A percentile compares a stretch with the other conserved stretches of the same genome.
Conservation (phyloP, 2,113 vertebrate genomes). For the Lagopus muta region DNA sequence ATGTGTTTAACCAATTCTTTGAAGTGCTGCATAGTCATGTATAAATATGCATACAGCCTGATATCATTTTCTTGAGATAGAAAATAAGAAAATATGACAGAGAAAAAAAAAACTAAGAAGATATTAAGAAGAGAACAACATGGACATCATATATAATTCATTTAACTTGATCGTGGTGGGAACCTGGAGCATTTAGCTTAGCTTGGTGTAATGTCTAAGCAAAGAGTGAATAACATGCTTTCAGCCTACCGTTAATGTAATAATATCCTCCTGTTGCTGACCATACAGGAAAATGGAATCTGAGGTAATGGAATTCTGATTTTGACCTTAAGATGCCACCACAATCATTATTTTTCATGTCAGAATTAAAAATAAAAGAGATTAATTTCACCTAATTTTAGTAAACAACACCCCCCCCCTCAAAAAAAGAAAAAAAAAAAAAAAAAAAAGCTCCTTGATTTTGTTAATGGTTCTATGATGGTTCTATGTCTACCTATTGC, state of each 20-base stretch:
- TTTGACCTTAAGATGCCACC: background rate
- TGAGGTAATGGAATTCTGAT: background rate
- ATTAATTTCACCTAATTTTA: background rate
- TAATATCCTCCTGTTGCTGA: background rate
- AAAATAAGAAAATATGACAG: background rate
- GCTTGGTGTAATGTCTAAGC: background rate
- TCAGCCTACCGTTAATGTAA: background rate
- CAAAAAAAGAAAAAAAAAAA: background rate
- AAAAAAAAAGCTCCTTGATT: background rate
- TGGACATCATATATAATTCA: background rate
- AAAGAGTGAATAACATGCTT: background rate
- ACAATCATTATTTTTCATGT: background rate
- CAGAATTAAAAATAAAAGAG: background rate
- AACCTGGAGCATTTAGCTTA: background rate
- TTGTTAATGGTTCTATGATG: background rate
- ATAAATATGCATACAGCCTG: background rate
- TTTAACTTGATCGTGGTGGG: background rate
- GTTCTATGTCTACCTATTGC: background rate
- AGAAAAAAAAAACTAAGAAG: background rate
- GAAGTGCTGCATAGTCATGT: background rate
- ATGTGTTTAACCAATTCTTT: background rate
- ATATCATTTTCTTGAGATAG: background rate
- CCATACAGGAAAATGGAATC: background rate
- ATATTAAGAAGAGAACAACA: background rate
- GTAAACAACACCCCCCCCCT: background rate